Conservation (phyloP, 1,140 invertebrate genomes). For the Leptinotarsa defecta region DNA sequence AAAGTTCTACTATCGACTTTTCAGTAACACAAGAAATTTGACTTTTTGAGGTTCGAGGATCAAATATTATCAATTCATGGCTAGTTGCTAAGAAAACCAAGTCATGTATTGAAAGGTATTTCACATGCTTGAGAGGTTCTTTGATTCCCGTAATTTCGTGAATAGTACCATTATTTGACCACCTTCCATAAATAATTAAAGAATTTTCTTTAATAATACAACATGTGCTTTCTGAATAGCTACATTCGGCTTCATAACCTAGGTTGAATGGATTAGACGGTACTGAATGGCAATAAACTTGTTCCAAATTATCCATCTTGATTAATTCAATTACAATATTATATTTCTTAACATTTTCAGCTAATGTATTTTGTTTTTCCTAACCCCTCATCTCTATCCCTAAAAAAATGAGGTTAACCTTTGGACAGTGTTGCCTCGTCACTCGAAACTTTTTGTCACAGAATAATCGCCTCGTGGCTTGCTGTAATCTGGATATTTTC, state of each 20-base stretch:
- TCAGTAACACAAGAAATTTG: not conserved
- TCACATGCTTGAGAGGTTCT: constrained; percentile 9
- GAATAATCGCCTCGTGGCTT: too few relatives aligned
- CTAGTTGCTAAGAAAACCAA: constrained; percentile 33
- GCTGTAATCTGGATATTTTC: too few relatives aligned
- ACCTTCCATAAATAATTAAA: constrained; percentile 10
- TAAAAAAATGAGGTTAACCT: too few relatives aligned
- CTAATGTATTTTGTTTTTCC: too few relatives aligned
- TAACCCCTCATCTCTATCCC: too few relatives aligned
- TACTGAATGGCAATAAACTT: constrained; percentile 7
- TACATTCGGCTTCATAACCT: not conserved
- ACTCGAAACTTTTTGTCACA: too few relatives aligned
- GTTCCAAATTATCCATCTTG: constrained; percentile 24
- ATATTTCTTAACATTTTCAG: too few relatives aligned
- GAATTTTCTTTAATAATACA: not conserved
- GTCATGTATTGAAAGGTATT: constrained; percentile 26
- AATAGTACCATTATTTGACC: not conserved
- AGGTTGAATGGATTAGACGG: not conserved
- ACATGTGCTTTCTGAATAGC: constrained; percentile 4
- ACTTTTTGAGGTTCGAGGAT: not conserved
- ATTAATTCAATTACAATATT: not conserved
- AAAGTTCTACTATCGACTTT: constrained; percentile 15
- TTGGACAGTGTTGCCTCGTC: too few relatives aligned
- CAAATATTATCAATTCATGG: constrained; percentile 12
- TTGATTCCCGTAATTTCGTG: not conserved